phyloP scores from a whole-genome alignment of 2,888 invertebrate genomes.

The Philereme transversata region DNA sequence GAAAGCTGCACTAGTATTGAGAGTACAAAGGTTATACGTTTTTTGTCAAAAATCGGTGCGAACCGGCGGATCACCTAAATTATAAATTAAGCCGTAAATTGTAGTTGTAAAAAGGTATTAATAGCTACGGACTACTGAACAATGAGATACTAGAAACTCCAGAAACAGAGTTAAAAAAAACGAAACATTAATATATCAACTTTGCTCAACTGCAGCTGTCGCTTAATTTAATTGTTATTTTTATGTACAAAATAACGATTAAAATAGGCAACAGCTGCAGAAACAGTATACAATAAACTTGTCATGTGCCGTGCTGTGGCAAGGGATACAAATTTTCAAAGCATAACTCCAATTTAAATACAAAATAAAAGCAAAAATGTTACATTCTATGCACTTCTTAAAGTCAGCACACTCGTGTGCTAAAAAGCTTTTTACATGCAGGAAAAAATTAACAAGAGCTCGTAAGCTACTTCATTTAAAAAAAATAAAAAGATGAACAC shows the following conservation, averaged over 20 bases:
- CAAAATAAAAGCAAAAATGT: conserved; percentile 6
- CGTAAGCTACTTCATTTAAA: conserved; percentile 12
- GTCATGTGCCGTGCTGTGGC: background rate
- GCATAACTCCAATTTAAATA: background rate
- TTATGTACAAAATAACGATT: background rate
- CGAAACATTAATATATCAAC: no score
- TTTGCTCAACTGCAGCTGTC: no score
- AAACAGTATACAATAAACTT: background rate
- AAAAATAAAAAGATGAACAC: conserved; percentile 12
- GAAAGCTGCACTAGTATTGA: no score
- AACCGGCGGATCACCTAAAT: no score
- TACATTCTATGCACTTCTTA: conserved; percentile 10
- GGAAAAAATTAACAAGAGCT: conserved; percentile 11
- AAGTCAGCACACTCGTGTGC: conserved; percentile 10
- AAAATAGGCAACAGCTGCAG: background rate
- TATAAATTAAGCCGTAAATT: no score
- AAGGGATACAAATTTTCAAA: background rate
- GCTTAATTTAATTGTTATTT: no score
- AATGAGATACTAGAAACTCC: no score
- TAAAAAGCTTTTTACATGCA: conserved; percentile 19
- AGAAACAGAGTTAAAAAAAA: no score
- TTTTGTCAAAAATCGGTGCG: no score
- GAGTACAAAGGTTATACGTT: no score
- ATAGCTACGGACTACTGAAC: no score
- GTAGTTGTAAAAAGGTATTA: no score